These are phyloP conservation scores for Sepioteuthis lessoniana DNA, from an alignment of 2,888 invertebrate genomes.

Conservation along the genomic window DNA sequence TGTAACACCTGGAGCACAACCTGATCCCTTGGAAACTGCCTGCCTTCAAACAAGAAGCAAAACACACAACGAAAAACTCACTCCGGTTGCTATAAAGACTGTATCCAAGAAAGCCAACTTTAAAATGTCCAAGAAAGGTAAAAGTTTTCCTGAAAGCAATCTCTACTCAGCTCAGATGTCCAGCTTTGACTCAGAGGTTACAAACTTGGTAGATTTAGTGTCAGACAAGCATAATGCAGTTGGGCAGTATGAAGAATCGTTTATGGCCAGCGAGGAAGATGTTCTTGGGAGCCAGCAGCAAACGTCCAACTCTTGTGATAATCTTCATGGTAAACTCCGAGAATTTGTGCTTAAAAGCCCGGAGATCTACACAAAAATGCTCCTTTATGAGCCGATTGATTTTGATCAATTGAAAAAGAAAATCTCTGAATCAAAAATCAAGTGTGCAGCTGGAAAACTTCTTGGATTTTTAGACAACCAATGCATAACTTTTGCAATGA, in stretches of 20 bases:
- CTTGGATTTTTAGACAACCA: constrained; percentile 77
- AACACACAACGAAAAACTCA: background rate
- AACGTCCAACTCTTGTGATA: background rate
- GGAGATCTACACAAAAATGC: constrained; percentile 76
- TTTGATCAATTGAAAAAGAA: constrained; percentile 75
- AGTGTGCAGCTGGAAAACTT: constrained; percentile 75
- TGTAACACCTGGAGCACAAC: background rate
- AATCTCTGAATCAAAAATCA: constrained; percentile 76
- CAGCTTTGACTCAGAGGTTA: background rate
- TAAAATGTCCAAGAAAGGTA: background rate
- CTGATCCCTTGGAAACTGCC: background rate
- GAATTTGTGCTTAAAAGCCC: constrained; percentile 72
- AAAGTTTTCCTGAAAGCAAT: too few relatives aligned
- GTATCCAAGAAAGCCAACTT: background rate
- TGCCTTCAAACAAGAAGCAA: background rate
- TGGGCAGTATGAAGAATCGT: background rate
- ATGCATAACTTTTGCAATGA: constrained; percentile 37
- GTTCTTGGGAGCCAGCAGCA: background rate
- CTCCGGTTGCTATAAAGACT: background rate
- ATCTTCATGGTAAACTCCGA: constrained; percentile 57
- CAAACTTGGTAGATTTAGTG: background rate
- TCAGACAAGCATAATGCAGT: background rate
- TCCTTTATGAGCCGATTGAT: constrained; percentile 77
- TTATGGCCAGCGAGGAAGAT: background rate
- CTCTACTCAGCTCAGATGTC: too few relatives aligned